phyloP scores from a whole-genome alignment of 1,140 invertebrate genomes.

The Tenebrio molitor region DNA sequence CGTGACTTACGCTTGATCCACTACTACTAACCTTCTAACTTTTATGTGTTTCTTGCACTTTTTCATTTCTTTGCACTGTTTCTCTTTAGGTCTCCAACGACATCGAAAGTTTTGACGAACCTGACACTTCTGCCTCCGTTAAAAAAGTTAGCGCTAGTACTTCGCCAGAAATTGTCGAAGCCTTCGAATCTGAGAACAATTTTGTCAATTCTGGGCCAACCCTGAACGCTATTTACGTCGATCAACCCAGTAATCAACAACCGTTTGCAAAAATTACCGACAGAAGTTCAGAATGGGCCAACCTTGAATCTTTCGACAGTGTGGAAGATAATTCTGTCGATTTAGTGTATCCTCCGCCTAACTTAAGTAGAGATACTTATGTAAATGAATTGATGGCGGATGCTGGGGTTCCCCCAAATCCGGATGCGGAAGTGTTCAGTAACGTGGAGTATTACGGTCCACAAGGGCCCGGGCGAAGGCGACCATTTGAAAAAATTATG shows the following conservation, averaged over 20 bases:
- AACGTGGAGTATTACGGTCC: background rate
- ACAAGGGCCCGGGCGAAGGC: background rate
- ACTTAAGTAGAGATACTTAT: constrained; percentile 56
- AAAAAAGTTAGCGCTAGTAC: background rate
- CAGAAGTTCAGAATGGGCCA: constrained; percentile 49
- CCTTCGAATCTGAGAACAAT: no score
- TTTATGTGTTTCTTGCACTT: constrained; percentile 51
- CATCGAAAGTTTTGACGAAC: constrained; percentile 57
- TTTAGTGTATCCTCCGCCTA: constrained; percentile 8
- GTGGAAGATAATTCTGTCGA: constrained; percentile 52
- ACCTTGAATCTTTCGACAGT: constrained; percentile 43
- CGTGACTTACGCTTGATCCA: constrained; percentile 12
- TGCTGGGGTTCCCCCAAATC: constrained; percentile 51
- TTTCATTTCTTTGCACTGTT: constrained; percentile 54
- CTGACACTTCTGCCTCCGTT: constrained; percentile 23
- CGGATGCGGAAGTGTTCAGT: constrained; percentile 55
- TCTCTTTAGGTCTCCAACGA: constrained; percentile 51
- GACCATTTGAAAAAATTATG: constrained; percentile 33
- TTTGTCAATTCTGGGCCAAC: background rate
- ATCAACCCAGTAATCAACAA: no score
- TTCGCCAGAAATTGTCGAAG: background rate
- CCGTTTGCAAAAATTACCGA: background rate
- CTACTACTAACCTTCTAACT: constrained; percentile 7
- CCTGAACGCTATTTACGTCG: background rate
- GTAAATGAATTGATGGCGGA: constrained; percentile 56